Evolutionary conservation across 2,797 vertebrate species (phyloP).

Genomic region (Sebastes minor): DNA sequence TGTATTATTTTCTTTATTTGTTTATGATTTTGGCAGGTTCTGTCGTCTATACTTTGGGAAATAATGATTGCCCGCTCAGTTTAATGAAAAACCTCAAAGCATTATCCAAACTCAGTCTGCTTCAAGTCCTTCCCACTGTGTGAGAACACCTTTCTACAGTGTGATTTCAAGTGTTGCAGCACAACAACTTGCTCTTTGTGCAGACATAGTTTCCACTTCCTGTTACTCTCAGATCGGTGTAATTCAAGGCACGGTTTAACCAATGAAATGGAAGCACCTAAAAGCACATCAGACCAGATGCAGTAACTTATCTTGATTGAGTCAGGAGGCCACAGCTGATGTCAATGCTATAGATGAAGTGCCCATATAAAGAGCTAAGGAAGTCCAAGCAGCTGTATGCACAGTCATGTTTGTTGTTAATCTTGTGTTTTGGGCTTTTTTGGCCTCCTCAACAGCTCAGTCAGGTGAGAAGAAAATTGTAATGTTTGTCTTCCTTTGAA

Average conservation of each 20-base stretch:
- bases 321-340: conserved; percentile 60
- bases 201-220: conserved; percentile 23
- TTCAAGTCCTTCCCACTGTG: neutral
- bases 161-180: conserved; percentile 6
- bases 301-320: conserved; percentile 56
- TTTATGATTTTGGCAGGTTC: no score
- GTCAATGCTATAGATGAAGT: conserved; percentile 50
- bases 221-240: conserved; percentile 11
- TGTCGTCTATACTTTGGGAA: neutral
- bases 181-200: neutral
- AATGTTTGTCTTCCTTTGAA: neutral
- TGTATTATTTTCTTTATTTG: no score
- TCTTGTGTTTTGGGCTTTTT: conserved; percentile 47
- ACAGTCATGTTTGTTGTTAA: conserved; percentile 57
- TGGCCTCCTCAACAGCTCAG: conserved; percentile 2
- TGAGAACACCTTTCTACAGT: neutral
- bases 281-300: conserved; percentile 11
- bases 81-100: neutral
- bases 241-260: conserved; percentile 16
- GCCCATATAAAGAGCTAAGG: conserved; percentile 41
- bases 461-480: conserved; percentile 49
- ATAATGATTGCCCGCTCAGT: neutral
- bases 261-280: conserved; percentile 27
- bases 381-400: rapidly evolving
- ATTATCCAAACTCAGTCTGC: neutral